Base-by-base conservation (phyloP, 2,888 invertebrate species). In the Linnaemya tessellans region DNA sequence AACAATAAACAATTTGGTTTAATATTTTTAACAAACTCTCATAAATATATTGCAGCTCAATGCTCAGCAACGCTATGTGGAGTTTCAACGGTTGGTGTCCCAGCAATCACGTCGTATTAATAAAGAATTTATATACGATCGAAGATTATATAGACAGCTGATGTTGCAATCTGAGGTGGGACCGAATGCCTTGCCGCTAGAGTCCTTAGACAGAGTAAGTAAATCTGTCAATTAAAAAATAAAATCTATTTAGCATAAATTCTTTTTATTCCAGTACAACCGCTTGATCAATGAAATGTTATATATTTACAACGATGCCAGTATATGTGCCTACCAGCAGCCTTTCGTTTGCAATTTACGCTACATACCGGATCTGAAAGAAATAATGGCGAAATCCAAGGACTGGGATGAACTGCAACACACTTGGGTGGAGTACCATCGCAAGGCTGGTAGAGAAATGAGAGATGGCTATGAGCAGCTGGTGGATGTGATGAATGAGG, bases 341-440 rank as follows among this genome's bases (percentile, higher is more conserved):
- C 97, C 97, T 0, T 96, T 97, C 91, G 94, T 95, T 86, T 97
- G 97, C 87, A 97, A 97, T 0, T 93, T 97, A 0, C 95, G 96
- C 58, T 93, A 97, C 5, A 96, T 97, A 90, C 97, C 97, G 0
- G 96, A 97, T 92, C 92, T 96, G 3, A 94, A 94, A 89, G 93
- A 93, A 46, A 95, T 97, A 84, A 96, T 98, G 97, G 96, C 97
- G 0, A 94, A 93, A 81, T 96, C 95, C 88, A 93, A 97, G 67
- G 96, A 98, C 90, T 98, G 98, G 96, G 96, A 98, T 84, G 97
- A 98, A 91, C 93, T 98, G 80, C 95, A 96, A 88, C 96, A 97
- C 89, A 95, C 96, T 0, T 98, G 98, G 98, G 95, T 96, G 0
- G 97, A 97, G 90, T 98, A 98, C 96, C 94, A 98, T 88, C 94